A percentile compares a stretch with the other conserved stretches of the same genome.
Evolutionary conservation across 1,140 invertebrate species (phyloP).

Genomic region (Drosophila tristis): DNA sequence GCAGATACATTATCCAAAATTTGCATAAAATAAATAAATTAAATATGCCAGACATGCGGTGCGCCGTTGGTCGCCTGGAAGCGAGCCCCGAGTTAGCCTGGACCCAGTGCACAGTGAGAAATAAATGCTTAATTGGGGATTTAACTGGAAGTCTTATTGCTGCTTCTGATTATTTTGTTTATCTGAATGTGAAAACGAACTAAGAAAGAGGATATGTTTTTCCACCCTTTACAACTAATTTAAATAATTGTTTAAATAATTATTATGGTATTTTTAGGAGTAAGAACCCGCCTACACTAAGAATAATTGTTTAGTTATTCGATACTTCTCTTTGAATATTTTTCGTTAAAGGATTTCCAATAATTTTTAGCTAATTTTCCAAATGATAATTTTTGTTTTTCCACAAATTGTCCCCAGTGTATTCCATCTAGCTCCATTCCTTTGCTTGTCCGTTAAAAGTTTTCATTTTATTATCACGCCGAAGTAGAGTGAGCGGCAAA

Average conservation of each 20-base stretch:
- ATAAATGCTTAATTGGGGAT: neutral
- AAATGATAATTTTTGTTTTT: neutral
- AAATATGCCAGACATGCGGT: constrained; percentile 84
- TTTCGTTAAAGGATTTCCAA: no score
- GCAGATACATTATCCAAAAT: constrained; percentile 84
- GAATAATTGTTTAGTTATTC: no score
- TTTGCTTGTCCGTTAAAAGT: constrained; percentile 62
- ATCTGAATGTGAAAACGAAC: no score
- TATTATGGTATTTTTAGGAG: no score
- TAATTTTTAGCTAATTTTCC: neutral
- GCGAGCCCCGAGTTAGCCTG: constrained; percentile 42
- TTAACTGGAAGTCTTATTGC: neutral
- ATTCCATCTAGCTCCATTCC: constrained; percentile 27
- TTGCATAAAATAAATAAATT: constrained; percentile 84
- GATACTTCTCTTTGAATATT: no score
- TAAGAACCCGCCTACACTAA: no score
- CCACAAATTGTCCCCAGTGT: constrained; percentile 14
- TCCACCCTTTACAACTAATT: no score
- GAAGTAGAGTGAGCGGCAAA: constrained; percentile 27
- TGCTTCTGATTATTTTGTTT: no score
- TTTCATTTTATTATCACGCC: constrained; percentile 81
- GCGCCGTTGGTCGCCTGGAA: constrained; percentile 64
- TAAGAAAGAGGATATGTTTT: no score
- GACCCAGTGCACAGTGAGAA: constrained; percentile 15
- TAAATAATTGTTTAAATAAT: no score